Evolutionary conservation across 2,888 invertebrate species (phyloP).

Genomic region (Aplocera efformata): DNA sequence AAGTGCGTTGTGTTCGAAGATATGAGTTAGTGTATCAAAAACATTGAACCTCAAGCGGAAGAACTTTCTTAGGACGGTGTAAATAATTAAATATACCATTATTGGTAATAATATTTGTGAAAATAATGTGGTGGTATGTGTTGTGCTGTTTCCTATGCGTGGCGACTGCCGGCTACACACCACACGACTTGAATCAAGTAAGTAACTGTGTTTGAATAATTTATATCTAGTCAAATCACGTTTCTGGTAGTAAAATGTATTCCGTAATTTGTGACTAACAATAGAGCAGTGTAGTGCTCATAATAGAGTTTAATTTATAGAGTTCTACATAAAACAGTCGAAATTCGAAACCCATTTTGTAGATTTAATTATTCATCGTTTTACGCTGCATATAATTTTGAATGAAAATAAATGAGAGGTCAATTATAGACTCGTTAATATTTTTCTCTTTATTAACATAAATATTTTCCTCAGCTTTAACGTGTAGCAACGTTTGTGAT

Average conservation of each 20-base stretch:
- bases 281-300: conserved; percentile 8
- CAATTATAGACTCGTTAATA: no score
- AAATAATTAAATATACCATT: neutral
- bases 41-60: conserved; percentile 54
- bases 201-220: conserved; percentile 35
- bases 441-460: no score
- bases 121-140: conserved; percentile 48
- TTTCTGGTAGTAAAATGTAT: conserved; percentile 16
- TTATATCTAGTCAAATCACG: conserved; percentile 24
- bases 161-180: conserved; percentile 35
- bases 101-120: conserved; percentile 6
- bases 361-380: no score
- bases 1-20: conserved; percentile 57
- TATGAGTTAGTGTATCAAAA: conserved; percentile 72
- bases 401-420: no score
- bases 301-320: no score
- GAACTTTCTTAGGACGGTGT: conserved; percentile 40
- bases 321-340: no score
- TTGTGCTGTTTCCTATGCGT: conserved; percentile 47
- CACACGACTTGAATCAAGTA: conserved; percentile 45
- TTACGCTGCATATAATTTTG: no score
- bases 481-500: no score
- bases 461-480: no score
- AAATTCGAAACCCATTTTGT: no score
- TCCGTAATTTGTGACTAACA: conserved; percentile 14